Evolutionary conservation across 2,113 vertebrate genomes (phyloP), one percentile per base, ranked within the genome.

Genomic region (Baryphthengus martii): DNA sequence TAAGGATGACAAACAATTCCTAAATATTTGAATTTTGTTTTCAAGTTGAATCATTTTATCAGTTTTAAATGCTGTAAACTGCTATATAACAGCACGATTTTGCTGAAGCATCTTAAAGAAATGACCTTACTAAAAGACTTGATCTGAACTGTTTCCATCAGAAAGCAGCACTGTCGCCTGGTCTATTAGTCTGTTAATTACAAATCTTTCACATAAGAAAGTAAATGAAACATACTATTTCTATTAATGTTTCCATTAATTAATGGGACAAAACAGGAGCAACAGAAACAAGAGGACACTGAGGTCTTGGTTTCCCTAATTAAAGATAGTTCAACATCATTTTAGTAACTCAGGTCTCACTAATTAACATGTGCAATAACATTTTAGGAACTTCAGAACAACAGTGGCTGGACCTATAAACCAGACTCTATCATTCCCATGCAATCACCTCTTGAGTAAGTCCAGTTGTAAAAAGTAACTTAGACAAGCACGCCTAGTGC

Each of bases 251-350:
- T 93, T 85, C 50, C 24, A 77, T 63, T 93, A 83, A 86, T 83
- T 94, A 91, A 93, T 31, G 15, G 24, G 10, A 5, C 9, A 73
- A 88, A 90, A 4, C 15, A 82, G 26, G 53, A 86, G 47, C 42
- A 83, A 68, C n/a, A 80, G 78, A 80, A 94, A 80, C 12, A 70
- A 72, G 28, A 89, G 26, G 33, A 70, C 75, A 80, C 31, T 26
- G 47, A 88, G 52, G 35, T 84, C 53, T 93, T 59, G 24, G 42
- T 90, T 96, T 90, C 75, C 39, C 39, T 94, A 86, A 83, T 93
- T 77, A 93, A 65, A 87, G 49, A 40, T 81, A 84, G 55, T 81
- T 85, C 56, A 88, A 85, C 28, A 59, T 59, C 35, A 89, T 55
- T 92, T 80, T 71, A 89, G 52, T 61, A 87, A 81, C 24, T 63